Evolutionary conservation across 2,113 vertebrate species (phyloP).

Genomic region (Phyllostomus hastatus): DNA sequence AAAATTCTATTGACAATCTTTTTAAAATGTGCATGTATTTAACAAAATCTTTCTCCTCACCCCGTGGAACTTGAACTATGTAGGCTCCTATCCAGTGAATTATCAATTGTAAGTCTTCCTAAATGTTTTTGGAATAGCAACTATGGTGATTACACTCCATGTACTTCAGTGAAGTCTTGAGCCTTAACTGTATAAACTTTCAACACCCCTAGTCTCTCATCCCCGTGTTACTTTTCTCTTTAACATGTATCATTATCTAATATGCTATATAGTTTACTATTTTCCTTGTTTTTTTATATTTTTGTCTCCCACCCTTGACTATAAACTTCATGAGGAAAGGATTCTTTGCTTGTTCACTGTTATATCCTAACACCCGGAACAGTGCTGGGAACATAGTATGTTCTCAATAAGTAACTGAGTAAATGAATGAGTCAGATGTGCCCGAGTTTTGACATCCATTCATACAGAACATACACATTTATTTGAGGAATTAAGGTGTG

Average conservation of each 20-base stretch:
- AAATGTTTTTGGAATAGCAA: not conserved
- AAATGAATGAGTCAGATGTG: not conserved
- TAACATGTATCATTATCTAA: not conserved
- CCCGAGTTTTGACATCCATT: not conserved
- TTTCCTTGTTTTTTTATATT: not conserved
- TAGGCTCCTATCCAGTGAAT: not conserved
- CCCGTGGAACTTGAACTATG: not conserved
- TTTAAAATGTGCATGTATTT: not conserved
- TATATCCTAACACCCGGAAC: not conserved
- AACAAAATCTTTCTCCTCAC: not conserved
- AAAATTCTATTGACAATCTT: not conserved
- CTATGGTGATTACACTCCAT: not conserved
- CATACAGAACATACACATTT: not conserved
- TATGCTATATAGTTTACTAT: not conserved
- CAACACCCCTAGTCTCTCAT: not conserved
- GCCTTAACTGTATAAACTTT: not conserved
- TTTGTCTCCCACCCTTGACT: not conserved
- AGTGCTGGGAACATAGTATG: not conserved
- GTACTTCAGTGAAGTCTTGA: not conserved
- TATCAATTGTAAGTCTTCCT: not conserved
- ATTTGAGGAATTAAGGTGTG: not conserved
- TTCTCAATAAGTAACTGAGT: not conserved
- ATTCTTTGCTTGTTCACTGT: not conserved
- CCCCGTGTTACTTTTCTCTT: not conserved
- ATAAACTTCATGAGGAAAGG: not conserved